Percentiles rank a stretch among this genome's conserved stretches.
phyloP scores from a whole-genome alignment of 2,113 vertebrate species.

The Chloroceryle aenea region DNA sequence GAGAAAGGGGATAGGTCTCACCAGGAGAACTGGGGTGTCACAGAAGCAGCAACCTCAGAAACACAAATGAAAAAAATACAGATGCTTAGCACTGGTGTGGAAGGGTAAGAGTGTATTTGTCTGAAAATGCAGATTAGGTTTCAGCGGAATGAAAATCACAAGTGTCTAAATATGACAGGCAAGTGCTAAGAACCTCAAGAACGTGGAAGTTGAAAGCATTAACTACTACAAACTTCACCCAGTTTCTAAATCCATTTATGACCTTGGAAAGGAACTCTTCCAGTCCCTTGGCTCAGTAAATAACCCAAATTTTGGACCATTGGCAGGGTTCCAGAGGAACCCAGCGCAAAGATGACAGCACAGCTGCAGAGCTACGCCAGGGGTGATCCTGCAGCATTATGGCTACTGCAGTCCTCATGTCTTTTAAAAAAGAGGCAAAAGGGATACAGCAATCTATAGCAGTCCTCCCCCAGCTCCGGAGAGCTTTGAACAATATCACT shows the following conservation, averaged over 20 bases:
- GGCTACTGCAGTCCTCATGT: rapidly evolving
- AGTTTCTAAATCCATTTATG: neutral
- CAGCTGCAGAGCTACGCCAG: neutral
- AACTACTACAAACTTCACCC: neutral
- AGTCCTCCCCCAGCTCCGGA: neutral
- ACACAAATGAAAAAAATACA: neutral
- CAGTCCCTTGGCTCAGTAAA: neutral
- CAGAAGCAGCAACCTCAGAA: neutral
- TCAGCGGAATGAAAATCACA: neutral
- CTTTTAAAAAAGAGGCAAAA: neutral
- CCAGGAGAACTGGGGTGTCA: neutral
- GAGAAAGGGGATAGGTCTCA: neutral
- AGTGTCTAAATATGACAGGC: neutral
- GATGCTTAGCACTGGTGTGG: neutral
- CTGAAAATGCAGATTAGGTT: neutral
- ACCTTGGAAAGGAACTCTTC: neutral
- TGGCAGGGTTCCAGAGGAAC: neutral
- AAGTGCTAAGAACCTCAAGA: neutral
- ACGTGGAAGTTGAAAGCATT: neutral
- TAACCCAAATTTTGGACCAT: neutral
- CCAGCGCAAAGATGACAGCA: neutral
- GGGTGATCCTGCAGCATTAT: neutral
- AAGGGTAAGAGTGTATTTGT: neutral
- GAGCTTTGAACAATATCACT: neutral
- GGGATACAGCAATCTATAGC: neutral